Evolutionary conservation across 2,888 invertebrate species (phyloP), one percentile per base, ranked within the genome.

Genomic region (Caenorhabditis sinica): DNA sequence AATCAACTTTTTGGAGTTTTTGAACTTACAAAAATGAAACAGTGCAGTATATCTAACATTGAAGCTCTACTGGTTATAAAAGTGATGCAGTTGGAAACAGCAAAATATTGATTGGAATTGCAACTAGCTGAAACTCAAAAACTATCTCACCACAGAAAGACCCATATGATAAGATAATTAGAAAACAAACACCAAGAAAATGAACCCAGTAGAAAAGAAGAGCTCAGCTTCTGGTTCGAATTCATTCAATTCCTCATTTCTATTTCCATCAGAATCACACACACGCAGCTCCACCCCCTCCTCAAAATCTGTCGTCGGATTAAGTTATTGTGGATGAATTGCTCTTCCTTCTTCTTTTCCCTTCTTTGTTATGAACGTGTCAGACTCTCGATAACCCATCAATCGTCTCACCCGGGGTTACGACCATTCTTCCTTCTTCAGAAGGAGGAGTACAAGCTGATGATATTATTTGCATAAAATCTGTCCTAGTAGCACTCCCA

Each of bases 391-490:
- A 75, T 76, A 74, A 82, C 75, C 71, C 82, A 82, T 82, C 82
- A 72, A 77, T 82, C 82, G 76, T 76, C 75, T 51, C 60, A 60
- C 60, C 28, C 23, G 53, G 40, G 66, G 77, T 80, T 72, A 72
- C 76, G 65, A 76, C 76, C 76, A 49, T 33, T 20, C 51, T 25
- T 45, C n/a, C n/a, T n/a, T n/a, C n/a, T n/a, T n/a, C n/a, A n/a
- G 33, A 45, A 33, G 51, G 30, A 45, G 36, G 51, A 60, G 65
- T 43, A 79, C 72, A 72, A 72, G 80, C 72, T 80, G 80, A 66
- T 77, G 82, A 82, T 82, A 82, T 53, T 69, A 69, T 82, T 82
- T 82, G 82, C 82, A 82, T 82, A 82, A 76, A 82, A 82, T 82
- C 82, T 82, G 82, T 76, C 76, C 72, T 6, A n/a, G 2, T n/a